These are phyloP conservation scores for Pristionchus japonicus DNA, from an alignment of 2,888 invertebrate genomes.

Conservation along the genomic window DNA sequence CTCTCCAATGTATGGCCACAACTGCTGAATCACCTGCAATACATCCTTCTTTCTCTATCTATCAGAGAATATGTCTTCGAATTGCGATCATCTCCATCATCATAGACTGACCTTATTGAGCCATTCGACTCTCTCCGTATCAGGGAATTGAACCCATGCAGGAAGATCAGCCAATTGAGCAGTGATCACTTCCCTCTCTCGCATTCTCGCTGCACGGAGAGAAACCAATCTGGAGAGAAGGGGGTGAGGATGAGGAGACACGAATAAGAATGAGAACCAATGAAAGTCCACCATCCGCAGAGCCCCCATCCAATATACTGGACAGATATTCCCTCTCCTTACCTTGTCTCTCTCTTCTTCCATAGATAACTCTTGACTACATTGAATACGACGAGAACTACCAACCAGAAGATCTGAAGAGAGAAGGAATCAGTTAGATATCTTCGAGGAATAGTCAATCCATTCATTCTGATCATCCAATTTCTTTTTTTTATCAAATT, in stretches of 20 bases:
- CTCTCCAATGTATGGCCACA: slow-evolving; percentile 95
- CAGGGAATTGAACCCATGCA: slow-evolving; percentile 76
- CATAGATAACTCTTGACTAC: slow-evolving; percentile 71
- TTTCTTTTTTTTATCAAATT: neutral
- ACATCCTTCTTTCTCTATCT: neutral
- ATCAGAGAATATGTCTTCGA: neutral
- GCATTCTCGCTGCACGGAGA: slow-evolving; percentile 57
- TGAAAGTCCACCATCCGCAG: no score
- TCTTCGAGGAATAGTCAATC: no score
- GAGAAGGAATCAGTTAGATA: neutral
- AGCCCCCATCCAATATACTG: no score
- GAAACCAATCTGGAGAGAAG: slow-evolving; percentile 54
- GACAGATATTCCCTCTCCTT: no score
- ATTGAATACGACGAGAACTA: slow-evolving; percentile 67
- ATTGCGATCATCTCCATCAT: no score
- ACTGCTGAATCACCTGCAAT: slow-evolving; percentile 69
- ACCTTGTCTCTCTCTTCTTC: slow-evolving; percentile 69
- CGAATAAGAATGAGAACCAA: no score
- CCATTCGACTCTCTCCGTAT: slow-evolving; percentile 76
- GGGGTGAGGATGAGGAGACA: neutral
- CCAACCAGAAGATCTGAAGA: slow-evolving; percentile 67
- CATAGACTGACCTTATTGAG: slow-evolving; percentile 75
- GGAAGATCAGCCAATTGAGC: slow-evolving; percentile 73
- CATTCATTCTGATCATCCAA: neutral
- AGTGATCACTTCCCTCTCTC: slow-evolving; percentile 73